Evolutionary conservation across 2,797 vertebrate genomes (phyloP).

Genomic region (Sarcoramphus papa): DNA sequence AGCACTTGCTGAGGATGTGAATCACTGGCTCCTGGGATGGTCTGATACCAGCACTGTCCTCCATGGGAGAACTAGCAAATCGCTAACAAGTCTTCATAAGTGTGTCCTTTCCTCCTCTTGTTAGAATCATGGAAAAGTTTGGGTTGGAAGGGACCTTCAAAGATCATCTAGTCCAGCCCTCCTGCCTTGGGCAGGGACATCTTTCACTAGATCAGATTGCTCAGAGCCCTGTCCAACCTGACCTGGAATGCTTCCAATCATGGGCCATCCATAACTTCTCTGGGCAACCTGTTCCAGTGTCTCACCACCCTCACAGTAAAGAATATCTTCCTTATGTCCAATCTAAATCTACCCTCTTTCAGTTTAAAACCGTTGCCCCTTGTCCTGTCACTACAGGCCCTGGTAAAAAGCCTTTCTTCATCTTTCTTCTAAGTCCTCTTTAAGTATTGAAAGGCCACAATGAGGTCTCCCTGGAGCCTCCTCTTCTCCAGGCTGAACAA

Average conservation of each 20-base stretch:
- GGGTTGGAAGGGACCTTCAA: background rate
- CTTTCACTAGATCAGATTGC: background rate
- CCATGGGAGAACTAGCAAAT: background rate
- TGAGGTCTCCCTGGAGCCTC: fast-evolving
- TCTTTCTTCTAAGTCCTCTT: background rate
- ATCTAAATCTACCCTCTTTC: background rate
- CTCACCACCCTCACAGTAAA: background rate
- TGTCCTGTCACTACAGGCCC: fast-evolving
- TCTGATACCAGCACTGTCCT: background rate
- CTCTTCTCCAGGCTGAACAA: background rate
- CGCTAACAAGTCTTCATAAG: background rate
- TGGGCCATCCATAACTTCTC: background rate
- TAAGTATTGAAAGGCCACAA: fast-evolving
- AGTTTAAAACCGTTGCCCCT: background rate
- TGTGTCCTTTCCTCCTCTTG: background rate
- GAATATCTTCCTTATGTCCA: background rate
- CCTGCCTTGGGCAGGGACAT: background rate
- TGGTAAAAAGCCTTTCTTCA: background rate
- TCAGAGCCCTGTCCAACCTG: fast-evolving
- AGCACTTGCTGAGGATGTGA: background rate
- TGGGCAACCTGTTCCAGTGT: background rate
- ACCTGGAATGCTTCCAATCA: background rate
- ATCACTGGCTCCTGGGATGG: background rate
- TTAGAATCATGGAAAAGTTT: background rate
- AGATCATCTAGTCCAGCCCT: background rate